Evolutionary conservation across 53 echinoderm and acorn worm species (phyloP), one percentile per base, ranked within the genome.

Genomic region (Paelopatides confundens): DNA sequence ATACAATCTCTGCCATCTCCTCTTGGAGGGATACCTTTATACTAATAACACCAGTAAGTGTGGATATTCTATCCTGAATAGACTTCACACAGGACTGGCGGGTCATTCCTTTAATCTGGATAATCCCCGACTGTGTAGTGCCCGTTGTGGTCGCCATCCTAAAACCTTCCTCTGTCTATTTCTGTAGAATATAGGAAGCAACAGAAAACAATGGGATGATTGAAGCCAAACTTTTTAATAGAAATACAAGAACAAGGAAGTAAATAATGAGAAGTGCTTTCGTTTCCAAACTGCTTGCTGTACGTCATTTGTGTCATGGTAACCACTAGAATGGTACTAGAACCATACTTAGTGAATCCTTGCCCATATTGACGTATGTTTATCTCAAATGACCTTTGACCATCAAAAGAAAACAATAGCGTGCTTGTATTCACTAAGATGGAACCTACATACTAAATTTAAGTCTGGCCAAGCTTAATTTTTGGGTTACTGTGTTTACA

Each of bases 1-100:
- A 88, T 43, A 54, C 48, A 30, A 90, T 81, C 27, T 86, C 43
- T n/a, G 91, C 90, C 8, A 53, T 71, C 14, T 65, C 84, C 21
- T 83, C 81, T 24, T 88, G 87, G 1, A 97, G 66, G 17, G 97
- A 88, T 26, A 94, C 94, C 31, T 85, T 65, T 14, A 94, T 91
- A 43, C 76, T 71, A 17, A 17, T 7, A 6, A 94, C 91, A 54
- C 94, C 94, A 50, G 76, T 58, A 32, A 91, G 36, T 15, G 68
- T n/a, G 12, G 86, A 64, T 63, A 91, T 91, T 50, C 29, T 91
- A 12, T 85, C 91, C 62, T 91, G 85, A 35, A 94, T 94, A 26
- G 90, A 87, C n/a, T 85, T 83, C 14, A 94, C 94, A 71, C 96
- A 96, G 46, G 96, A 96, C 17, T 92, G 88, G 49, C 96, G 94